These are phyloP conservation scores for Ariopsis seemanni DNA, from an alignment of 2,113 vertebrate genomes.

Conservation along the genomic window DNA sequence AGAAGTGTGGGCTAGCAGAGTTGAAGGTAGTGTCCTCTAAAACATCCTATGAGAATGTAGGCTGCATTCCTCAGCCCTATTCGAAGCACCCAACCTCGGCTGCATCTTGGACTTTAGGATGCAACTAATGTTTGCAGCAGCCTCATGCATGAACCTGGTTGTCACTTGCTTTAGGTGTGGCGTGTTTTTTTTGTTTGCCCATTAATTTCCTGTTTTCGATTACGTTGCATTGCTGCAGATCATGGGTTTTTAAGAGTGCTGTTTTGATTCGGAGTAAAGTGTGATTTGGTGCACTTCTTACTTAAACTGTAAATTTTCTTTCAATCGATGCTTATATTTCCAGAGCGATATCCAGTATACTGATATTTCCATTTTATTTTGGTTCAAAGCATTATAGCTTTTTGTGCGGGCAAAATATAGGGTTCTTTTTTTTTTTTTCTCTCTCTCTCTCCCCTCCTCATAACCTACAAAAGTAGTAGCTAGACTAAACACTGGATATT, in stretches of 20 bases:
- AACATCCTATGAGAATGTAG: not conserved
- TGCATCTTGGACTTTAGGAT: not conserved
- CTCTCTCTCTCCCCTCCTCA: too few species aligned
- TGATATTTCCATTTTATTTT: not conserved
- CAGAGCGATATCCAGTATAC: not conserved
- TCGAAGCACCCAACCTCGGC: not conserved
- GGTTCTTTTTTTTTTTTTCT: not conserved
- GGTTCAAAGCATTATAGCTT: not conserved
- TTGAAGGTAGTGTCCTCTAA: constrained; percentile 2
- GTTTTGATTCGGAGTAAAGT: not conserved
- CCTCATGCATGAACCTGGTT: constrained; percentile 32
- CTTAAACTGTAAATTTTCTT: not conserved
- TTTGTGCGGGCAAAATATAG: not conserved
- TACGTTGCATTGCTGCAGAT: not conserved
- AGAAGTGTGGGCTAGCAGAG: not conserved
- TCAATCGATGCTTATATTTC: not conserved
- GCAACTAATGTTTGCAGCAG: constrained; percentile 9
- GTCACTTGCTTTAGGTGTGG: not conserved
- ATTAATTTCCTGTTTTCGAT: not conserved
- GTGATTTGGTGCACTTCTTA: not conserved
- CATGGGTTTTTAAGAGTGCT: not conserved
- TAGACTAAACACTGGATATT: not conserved
- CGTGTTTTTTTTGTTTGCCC: not conserved
- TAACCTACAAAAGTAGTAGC: not conserved
- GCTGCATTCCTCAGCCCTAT: not conserved